Percentiles rank a stretch among this genome's conserved stretches.
Conservation (phyloP, 64 coral and sea anemone genomes). For the Dendronephthya gigantea region DNA sequence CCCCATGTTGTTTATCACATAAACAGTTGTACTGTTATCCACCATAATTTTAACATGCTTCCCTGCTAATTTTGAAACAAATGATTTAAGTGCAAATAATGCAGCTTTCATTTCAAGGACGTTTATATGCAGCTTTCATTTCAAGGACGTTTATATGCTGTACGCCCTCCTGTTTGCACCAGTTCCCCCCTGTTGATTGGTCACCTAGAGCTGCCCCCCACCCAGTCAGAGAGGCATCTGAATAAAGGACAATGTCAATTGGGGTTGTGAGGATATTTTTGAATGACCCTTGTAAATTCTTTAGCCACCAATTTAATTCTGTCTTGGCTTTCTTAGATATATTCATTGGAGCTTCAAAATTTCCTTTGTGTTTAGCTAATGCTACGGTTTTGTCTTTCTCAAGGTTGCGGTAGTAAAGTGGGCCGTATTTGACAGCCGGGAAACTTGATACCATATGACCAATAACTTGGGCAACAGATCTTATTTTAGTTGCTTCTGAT, state of each 20-base stretch:
- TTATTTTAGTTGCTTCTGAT: conserved; percentile 1
- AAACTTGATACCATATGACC: conserved; percentile 34
- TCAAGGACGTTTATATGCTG: conserved; percentile 49
- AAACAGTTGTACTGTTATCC: conserved; percentile 45
- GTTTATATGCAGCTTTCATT: conserved; percentile 46
- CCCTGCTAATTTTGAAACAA: neutral
- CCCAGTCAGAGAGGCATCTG: conserved; percentile 44
- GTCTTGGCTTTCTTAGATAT: neutral
- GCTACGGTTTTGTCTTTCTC: conserved; percentile 33
- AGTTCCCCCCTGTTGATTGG: conserved; percentile 11
- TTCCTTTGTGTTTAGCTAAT: neutral
- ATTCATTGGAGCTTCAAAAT: conserved; percentile 21
- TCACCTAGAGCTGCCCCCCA: conserved; percentile 34
- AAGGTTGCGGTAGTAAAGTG: conserved; percentile 25
- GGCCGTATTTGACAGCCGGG: conserved; percentile 9
- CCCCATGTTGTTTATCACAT: conserved; percentile 43
- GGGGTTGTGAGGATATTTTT: neutral
- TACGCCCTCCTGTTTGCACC: conserved; percentile 14
- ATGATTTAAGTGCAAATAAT: conserved; percentile 26
- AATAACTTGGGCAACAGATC: conserved; percentile 25
- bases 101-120: conserved; percentile 44
- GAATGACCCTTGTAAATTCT: neutral
- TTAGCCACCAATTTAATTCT: neutral
- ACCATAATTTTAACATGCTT: conserved; percentile 42
- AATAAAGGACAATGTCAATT: conserved; percentile 2